Conservation (phyloP, 2,888 invertebrate genomes). For the Fragum fragum region DNA sequence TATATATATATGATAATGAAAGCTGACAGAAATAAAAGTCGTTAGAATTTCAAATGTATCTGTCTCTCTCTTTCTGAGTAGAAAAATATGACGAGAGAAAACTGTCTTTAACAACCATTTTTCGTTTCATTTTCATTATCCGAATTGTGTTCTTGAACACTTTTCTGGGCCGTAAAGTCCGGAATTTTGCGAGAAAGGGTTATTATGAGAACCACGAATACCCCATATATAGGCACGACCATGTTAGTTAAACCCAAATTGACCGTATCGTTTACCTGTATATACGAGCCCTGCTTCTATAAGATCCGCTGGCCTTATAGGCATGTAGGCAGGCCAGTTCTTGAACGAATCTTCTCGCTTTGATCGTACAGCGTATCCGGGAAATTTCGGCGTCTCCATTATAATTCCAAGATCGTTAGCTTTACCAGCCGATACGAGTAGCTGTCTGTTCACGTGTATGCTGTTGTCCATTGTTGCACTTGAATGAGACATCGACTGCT, state of each 20-base stretch:
- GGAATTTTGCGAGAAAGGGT: background rate
- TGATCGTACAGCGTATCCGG: conserved; percentile 5
- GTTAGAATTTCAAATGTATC: too few species aligned
- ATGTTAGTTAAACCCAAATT: too few species aligned
- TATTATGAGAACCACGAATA: background rate
- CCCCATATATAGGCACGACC: too few species aligned
- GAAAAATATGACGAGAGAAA: too few species aligned
- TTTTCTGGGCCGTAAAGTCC: background rate
- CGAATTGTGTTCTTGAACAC: too few species aligned
- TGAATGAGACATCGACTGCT: too few species aligned
- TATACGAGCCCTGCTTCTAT: conserved; percentile 26
- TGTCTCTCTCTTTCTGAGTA: too few species aligned
- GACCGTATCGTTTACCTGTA: conserved; percentile 5
- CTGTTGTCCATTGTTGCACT: background rate
- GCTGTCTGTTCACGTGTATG: background rate
- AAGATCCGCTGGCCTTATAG: background rate
- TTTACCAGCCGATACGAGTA: background rate
- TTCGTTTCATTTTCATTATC: too few species aligned
- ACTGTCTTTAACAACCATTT: too few species aligned
- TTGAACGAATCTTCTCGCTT: conserved; percentile 18
- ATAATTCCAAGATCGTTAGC: background rate
- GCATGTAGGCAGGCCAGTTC: conserved; percentile 20
- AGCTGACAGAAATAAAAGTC: too few species aligned
- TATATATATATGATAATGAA: too few species aligned
- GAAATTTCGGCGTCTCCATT: conserved; percentile 3